Conservation (phyloP, 2,113 vertebrate species). For the Cyanistes caeruleus region DNA sequence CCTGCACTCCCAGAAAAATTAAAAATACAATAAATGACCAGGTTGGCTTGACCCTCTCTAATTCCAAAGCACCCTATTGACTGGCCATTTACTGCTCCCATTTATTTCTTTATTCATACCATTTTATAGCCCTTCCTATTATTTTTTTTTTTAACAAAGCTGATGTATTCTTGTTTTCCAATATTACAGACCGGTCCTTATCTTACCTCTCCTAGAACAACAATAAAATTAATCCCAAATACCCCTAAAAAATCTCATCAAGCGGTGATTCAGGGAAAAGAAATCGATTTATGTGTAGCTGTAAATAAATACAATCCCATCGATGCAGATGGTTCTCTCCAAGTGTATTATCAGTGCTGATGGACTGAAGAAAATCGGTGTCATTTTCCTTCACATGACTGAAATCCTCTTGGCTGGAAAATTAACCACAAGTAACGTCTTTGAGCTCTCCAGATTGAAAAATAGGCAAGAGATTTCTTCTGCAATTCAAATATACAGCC, state of each 20-base stretch:
- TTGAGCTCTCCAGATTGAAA: background rate
- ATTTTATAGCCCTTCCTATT: background rate
- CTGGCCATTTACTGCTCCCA: conserved; percentile 9
- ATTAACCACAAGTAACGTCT: background rate
- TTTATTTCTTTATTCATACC: conserved; percentile 21
- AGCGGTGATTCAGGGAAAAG: background rate
- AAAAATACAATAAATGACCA: background rate
- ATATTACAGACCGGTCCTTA: background rate
- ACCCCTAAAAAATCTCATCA: background rate
- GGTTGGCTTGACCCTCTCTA: background rate
- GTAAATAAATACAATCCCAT: background rate
- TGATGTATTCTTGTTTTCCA: background rate
- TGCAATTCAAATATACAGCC: background rate
- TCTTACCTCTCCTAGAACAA: background rate
- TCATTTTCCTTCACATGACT: conserved; percentile 23
- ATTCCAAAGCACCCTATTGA: background rate
- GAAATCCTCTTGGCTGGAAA: conserved; percentile 17
- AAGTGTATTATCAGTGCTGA: conserved; percentile 16
- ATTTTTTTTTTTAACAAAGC: background rate
- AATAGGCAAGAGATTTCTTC: background rate
- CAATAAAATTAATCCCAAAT: background rate
- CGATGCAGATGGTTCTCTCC: background rate
- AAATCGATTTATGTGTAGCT: background rate
- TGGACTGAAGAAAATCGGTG: conserved; percentile 32
- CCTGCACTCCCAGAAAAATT: background rate